Evolutionary conservation across 2,113 vertebrate genomes (phyloP).

Genomic region (Corythoichthys intestinalis): DNA sequence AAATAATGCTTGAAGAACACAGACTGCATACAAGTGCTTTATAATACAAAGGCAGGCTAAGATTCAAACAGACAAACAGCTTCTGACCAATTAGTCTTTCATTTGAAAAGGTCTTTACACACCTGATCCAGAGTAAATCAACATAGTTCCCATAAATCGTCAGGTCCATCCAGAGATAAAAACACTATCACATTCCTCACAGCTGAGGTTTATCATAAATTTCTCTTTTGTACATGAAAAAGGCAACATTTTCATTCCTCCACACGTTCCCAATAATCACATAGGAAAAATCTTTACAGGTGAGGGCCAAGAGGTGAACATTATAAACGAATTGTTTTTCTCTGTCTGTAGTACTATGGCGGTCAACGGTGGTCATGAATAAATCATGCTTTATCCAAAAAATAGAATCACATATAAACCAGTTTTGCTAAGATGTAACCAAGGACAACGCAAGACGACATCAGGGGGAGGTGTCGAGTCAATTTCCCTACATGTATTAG

Average conservation of each 20-base stretch:
- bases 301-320: constrained; percentile 79
- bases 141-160: constrained; percentile 91
- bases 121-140: constrained; percentile 97
- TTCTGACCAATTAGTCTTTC: constrained; percentile 81
- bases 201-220: constrained; percentile 92
- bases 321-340: constrained; percentile 24
- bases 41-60: constrained; percentile 90
- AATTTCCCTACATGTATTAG: not conserved
- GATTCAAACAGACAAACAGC: constrained; percentile 81
- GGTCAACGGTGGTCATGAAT: constrained; percentile 89
- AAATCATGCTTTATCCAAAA: not conserved
- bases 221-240: constrained; percentile 99
- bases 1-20: constrained; percentile 86
- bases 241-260: constrained; percentile 87
- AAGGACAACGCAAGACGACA: not conserved
- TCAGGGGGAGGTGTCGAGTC: not conserved
- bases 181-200: constrained; percentile 95
- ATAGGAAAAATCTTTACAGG: constrained; percentile 52
- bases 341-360: constrained; percentile 87
- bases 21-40: constrained; percentile 87
- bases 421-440: not conserved
- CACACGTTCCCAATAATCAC: constrained; percentile 92
- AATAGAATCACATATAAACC: not conserved
- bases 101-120: constrained; percentile 91
- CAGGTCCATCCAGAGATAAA: constrained; percentile 94